Base-by-base conservation (phyloP, 2,888 invertebrate genomes). In the Andrena marginata region DNA sequence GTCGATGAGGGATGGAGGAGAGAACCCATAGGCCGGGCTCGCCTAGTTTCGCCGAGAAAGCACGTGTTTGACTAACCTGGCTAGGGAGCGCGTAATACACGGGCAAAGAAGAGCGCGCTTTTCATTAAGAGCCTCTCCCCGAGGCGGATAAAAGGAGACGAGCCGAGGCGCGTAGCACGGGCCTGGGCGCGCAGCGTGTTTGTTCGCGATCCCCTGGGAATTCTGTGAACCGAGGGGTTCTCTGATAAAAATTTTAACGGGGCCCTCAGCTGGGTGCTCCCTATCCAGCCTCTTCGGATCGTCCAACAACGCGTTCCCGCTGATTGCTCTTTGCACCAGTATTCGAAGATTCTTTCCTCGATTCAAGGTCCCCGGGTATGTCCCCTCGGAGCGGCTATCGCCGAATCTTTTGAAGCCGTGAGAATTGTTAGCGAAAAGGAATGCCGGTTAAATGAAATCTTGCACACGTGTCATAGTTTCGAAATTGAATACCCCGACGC, bases 21-120 rank as follows among this genome's bases (percentile, higher is more conserved):
- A 13, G 4, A 35, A 49, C 56, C 33, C 56, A 75, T 49, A 2
- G 13, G 10, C 48, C 31, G 16, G 10, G 29, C 42, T 59, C 54
- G 63, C 35, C 62, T 54, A 49, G 77, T 76, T 69, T 68, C 78
- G 20, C 33, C 2, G 10, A n/a, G 42, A 49, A 64, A 51, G 54
- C 67, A 64, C 65, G 80, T 42, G 79, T 80, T 80, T 65, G 29
- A 64, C 71, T 79, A 60, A 79, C 60, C 60, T 23, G 71, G 65
- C 51, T 71, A 26, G 60, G 48, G 29, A 80, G 51, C 54, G 68
- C 54, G 42, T 48, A 54, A 77, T 48, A 33, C 65, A 60, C 59
- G 16, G 33, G 33, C 77, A 31, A 60, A 76, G 51, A 74, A 26
- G 77, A 48, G 59, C 63, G 23, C 49, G 79, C 69, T 70, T 77